Conservation (phyloP, 2,113 vertebrate genomes). For the Canis aureus region DNA sequence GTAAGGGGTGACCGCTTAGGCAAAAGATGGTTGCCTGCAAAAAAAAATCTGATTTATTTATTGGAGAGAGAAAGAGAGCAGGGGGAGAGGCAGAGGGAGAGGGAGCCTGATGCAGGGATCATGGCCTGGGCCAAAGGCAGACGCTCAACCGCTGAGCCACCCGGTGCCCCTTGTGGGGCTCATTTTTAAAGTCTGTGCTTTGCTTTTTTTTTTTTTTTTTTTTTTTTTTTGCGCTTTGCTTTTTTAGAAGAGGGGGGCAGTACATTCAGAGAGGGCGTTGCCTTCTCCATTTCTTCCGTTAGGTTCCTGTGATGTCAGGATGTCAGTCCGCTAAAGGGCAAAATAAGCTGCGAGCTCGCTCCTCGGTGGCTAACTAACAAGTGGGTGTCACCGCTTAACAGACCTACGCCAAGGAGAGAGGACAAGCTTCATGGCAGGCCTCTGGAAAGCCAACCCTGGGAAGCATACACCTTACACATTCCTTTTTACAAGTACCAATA, state of each 20-base stretch:
- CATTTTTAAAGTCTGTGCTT: not conserved
- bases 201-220: not conserved
- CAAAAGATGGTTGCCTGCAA: not conserved
- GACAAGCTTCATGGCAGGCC: not conserved
- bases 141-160: no score
- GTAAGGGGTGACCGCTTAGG: not conserved
- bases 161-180: not conserved
- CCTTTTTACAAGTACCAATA: not conserved
- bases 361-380: slow-evolving; percentile 40
- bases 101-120: no score
- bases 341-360: not conserved
- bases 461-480: not conserved
- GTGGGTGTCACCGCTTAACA: slow-evolving; percentile 30
- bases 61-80: no score
- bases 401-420: slow-evolving; percentile 42
- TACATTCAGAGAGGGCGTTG: not conserved
- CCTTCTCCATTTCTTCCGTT: not conserved
- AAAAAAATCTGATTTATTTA: no score
- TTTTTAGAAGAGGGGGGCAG: not conserved
- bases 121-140: no score
- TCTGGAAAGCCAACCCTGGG: slow-evolving; percentile 19
- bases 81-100: no score
- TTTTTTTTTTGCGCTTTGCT: not conserved
- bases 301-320: not conserved
- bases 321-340: not conserved